Base-by-base conservation (phyloP, 92 coral and sea anemone genomes). In the Phenganax subtilis region DNA sequence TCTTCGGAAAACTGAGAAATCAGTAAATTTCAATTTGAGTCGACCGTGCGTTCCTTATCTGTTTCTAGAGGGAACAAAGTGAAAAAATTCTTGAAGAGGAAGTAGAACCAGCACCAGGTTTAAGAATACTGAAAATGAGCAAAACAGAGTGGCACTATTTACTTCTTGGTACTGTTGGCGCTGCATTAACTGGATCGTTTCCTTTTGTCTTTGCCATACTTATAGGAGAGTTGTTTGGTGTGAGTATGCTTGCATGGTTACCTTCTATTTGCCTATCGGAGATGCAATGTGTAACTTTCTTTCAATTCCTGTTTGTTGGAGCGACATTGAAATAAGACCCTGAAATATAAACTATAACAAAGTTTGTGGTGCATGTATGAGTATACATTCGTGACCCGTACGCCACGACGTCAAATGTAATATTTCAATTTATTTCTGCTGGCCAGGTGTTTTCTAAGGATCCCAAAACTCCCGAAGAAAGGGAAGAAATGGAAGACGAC, bases 111-210 rank as follows among this genome's bases (percentile, higher is more conserved):
- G 89, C 89, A 17, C 69, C 89, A 58, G 75, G 68, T 12, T 47
- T 70, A 77, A 68, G 89, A 44, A 67, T 86, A 51, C 55, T 86
- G n/a, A 86, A 60, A 54, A 66, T 86, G 75, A 86, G 85, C 73
- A 75, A 75, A 59, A 11, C 86, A 28, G 89, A 86, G 77, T 86
- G 89, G 89, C 89, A 75, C 52, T 82, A 82, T 68, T 81, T 86
- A 51, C 61, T 69, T 7, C 28, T 76, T 14, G 89, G 89, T 12
- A 75, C 85, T 55, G 31, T 86, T 20, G 89, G 86, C 0, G 75
- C 87, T 10, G 76, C 82, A 28, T 61, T 82, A 6, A 71, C 70
- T 51, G 87, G 87, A 20, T 77, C 55, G 20, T 79, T 69, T 17
- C 87, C 87, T 0, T 71, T 85, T 29, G 75, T 37, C 57, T 85